These are phyloP conservation scores for Origma solitaria DNA, from an alignment of 2,113 vertebrate genomes.

Conservation along the genomic window DNA sequence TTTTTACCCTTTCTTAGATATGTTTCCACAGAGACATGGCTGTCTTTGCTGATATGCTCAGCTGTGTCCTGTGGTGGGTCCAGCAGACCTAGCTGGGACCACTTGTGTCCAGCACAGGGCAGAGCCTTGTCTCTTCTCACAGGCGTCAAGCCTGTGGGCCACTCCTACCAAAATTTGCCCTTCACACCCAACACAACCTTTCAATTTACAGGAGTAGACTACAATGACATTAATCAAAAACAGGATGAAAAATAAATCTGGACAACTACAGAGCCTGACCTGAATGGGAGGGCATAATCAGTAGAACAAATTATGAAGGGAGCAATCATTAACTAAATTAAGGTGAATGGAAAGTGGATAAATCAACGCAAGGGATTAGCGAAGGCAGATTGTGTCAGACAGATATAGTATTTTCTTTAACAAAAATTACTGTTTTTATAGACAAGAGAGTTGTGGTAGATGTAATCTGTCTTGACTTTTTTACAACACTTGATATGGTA, in stretches of 20 bases:
- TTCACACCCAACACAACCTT: background rate
- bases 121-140: background rate
- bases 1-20: background rate
- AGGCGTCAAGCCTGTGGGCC: background rate
- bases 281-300: background rate
- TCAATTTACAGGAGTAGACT: background rate
- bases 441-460: background rate
- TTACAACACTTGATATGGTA: background rate
- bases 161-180: background rate
- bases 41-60: background rate
- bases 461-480: background rate
- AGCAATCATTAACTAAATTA: background rate
- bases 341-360: background rate
- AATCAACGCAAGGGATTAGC: background rate
- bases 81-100: rapidly evolving
- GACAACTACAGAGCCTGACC: background rate
- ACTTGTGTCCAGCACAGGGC: background rate
- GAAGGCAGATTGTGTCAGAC: background rate
- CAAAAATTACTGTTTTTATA: background rate
- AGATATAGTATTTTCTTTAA: background rate
- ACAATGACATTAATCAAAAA: background rate
- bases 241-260: background rate
- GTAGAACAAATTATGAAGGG: background rate
- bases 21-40: background rate
- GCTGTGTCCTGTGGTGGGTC: background rate